phyloP scores from a whole-genome alignment of 2,797 vertebrate species.

The Jordanella pulchra region DNA sequence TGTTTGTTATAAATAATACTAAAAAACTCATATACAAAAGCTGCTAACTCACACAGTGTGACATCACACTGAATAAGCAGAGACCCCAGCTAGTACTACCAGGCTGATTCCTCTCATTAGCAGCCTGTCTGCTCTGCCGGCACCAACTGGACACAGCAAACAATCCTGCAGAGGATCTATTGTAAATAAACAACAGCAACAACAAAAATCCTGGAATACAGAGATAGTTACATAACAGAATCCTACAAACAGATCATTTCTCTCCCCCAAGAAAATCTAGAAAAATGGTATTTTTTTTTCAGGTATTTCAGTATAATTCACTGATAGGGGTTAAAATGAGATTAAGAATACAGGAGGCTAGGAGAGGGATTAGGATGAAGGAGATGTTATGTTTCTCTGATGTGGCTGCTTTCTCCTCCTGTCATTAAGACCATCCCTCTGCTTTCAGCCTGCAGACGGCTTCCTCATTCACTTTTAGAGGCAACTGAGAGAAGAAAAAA shows the following conservation, averaged over 20 bases:
- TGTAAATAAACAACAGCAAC: background rate
- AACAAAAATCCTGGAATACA: constrained; percentile 27
- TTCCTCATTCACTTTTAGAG: constrained; percentile 7
- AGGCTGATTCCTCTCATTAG: constrained; percentile 33
- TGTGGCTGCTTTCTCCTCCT: constrained; percentile 8
- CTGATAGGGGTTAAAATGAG: background rate
- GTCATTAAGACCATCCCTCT: constrained; percentile 23
- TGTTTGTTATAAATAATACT: too few species aligned
- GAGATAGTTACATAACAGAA: constrained; percentile 13
- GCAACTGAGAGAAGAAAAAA: background rate
- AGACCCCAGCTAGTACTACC: constrained; percentile 16
- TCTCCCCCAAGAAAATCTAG: constrained; percentile 17
- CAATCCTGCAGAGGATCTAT: constrained; percentile 25
- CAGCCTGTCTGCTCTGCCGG: constrained; percentile 33
- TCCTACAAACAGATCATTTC: constrained; percentile 22
- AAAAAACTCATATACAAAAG: too few species aligned
- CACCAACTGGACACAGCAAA: constrained; percentile 23
- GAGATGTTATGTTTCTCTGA: constrained; percentile 35
- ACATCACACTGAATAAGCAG: constrained; percentile 31
- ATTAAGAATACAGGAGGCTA: constrained; percentile 14
- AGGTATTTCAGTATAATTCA: constrained; percentile 1
- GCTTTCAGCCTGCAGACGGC: constrained; percentile 14
- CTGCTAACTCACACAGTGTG: too few species aligned
- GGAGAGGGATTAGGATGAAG: constrained; percentile 9
- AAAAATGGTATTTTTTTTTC: constrained; percentile 3